These are phyloP conservation scores for Entomobrya multifasciata DNA, from an alignment of 2,888 invertebrate species.

Conservation along the genomic window DNA sequence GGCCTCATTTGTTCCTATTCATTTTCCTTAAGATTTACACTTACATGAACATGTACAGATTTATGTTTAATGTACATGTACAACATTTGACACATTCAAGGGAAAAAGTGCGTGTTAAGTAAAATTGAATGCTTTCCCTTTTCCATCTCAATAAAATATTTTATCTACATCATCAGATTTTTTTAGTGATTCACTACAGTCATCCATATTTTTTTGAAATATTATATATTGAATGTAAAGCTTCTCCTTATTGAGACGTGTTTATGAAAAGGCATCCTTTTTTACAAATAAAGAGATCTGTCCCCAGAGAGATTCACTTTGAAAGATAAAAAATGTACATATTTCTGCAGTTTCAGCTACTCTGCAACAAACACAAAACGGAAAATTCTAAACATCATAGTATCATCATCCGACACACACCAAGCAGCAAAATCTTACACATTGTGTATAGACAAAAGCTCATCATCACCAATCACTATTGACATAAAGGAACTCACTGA, in stretches of 20 bases:
- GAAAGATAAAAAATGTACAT: constrained; percentile 4
- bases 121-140: no score
- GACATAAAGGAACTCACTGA: constrained; percentile 19
- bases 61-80: no score
- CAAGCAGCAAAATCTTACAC: neutral
- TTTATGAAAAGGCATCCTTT: neutral
- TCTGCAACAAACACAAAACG: neutral
- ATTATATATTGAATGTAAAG: no score
- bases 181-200: no score
- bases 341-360: constrained; percentile 25
- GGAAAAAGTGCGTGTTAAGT: no score
- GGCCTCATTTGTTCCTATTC: no score
- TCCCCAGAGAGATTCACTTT: neutral
- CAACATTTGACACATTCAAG: no score
- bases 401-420: neutral
- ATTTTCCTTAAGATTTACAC: no score
- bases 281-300: constrained; percentile 36
- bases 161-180: no score
- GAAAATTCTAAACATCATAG: neutral
- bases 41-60: no score
- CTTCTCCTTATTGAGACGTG: neutral
- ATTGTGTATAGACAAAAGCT: neutral
- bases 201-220: neutral
- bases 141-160: no score
- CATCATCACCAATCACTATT: constrained; percentile 13